phyloP scores from a whole-genome alignment of 2,113 vertebrate genomes.

The Nycticorax nycticorax region DNA sequence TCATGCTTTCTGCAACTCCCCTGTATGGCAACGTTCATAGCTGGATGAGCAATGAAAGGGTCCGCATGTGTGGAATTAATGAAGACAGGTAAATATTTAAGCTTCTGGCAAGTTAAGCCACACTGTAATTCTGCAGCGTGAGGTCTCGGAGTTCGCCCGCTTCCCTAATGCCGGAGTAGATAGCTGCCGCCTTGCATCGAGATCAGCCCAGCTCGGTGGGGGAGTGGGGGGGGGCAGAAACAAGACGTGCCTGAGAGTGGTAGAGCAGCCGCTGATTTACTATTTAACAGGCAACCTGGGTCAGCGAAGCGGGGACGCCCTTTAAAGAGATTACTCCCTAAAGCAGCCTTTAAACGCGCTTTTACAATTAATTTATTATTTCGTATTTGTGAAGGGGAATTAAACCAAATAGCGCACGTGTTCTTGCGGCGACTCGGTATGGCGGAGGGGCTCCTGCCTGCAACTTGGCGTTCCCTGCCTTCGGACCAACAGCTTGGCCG shows the following conservation, averaged over 20 bases:
- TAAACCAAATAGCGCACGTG: slow-evolving; percentile 32
- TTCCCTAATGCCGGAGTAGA: background rate
- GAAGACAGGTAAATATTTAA: slow-evolving; percentile 84
- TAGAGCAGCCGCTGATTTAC: slow-evolving; percentile 64
- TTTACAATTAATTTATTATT: slow-evolving; percentile 73
- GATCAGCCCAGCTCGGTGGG: background rate
- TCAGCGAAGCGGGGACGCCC: slow-evolving; percentile 65
- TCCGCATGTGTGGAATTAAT: slow-evolving; percentile 87
- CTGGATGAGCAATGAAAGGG: slow-evolving; percentile 87
- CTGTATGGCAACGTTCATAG: slow-evolving; percentile 87
- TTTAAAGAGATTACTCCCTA: slow-evolving; percentile 74
- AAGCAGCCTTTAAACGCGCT: slow-evolving; percentile 65
- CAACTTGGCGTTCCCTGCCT: slow-evolving; percentile 11
- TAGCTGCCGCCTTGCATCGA: background rate
- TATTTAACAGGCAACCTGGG: slow-evolving; percentile 64
- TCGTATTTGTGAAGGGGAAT: slow-evolving; percentile 68
- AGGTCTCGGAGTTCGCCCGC: background rate
- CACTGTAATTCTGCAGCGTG: slow-evolving; percentile 6
- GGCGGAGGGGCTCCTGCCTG: slow-evolving; percentile 36
- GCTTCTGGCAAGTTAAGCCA: slow-evolving; percentile 54
- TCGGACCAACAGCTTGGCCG: slow-evolving; percentile 47
- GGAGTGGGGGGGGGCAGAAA: background rate
- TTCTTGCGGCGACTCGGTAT: slow-evolving; percentile 23
- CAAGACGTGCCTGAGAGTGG: background rate
- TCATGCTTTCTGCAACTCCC: slow-evolving; percentile 88